Conservation (phyloP, 2,888 invertebrate genomes). For the Troides oblongomaculatus region DNA sequence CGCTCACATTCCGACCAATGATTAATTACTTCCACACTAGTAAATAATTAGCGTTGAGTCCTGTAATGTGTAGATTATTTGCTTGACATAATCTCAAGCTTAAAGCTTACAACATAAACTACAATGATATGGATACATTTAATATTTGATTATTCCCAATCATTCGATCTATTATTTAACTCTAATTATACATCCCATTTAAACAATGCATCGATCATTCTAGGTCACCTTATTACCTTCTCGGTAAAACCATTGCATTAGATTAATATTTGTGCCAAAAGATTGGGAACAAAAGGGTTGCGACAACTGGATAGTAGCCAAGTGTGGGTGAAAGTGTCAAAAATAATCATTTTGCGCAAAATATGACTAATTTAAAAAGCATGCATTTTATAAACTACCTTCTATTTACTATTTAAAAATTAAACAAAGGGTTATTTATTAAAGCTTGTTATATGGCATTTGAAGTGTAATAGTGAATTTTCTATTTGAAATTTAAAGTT, state of each 20-base stretch:
- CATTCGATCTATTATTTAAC: not conserved
- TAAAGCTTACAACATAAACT: not conserved
- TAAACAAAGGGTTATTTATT: not conserved
- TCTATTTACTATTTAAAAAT: conserved; percentile 14
- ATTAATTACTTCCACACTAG: conserved; percentile 18
- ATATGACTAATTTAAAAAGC: conserved; percentile 30
- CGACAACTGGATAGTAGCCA: conserved; percentile 30
- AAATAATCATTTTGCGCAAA: conserved; percentile 31
- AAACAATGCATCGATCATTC: not conserved
- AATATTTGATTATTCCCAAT: not conserved
- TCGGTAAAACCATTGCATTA: conserved; percentile 20
- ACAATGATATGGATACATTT: not conserved
- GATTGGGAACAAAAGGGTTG: conserved; percentile 29
- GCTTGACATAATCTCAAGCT: not conserved
- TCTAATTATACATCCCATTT: not conserved
- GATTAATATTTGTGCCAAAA: conserved; percentile 28
- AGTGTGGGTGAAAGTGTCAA: conserved; percentile 29
- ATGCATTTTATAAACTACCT: conserved; percentile 17
- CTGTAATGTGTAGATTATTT: too few species aligned
- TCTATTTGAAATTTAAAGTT: conserved; percentile 10
- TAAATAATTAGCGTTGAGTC: not conserved
- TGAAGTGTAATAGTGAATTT: conserved; percentile 3
- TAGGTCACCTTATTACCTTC: not conserved
- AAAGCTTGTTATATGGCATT: not conserved
- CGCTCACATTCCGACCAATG: conserved; percentile 29